These are phyloP conservation scores for Motacilla alba DNA, from an alignment of 2,113 vertebrate genomes.

Conservation along the genomic window DNA sequence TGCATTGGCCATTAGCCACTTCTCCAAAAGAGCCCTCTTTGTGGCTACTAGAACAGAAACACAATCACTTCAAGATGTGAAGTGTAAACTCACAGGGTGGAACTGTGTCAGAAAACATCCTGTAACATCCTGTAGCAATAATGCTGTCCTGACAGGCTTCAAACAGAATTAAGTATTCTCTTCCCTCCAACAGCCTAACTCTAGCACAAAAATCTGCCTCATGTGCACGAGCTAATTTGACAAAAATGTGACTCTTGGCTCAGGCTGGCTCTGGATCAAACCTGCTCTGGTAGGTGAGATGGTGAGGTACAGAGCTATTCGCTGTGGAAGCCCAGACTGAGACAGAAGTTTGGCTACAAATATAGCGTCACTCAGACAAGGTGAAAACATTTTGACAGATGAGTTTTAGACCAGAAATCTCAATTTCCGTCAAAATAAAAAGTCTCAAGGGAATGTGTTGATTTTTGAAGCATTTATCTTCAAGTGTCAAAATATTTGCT, in stretches of 20 bases:
- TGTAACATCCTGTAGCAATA: neutral
- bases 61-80: constrained; percentile 3
- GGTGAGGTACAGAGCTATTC: neutral
- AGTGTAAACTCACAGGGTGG: neutral
- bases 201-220: neutral
- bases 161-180: neutral
- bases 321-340: neutral
- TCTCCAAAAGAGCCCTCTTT: neutral
- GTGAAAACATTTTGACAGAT: constrained; percentile 15
- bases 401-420: neutral
- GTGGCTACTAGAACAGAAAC: neutral
- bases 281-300: neutral
- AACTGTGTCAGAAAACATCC: neutral
- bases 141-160: neutral
- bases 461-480: neutral
- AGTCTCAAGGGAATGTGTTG: neutral
- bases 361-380: neutral
- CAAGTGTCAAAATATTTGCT: neutral
- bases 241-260: neutral
- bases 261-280: neutral
- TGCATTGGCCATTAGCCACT: neutral
- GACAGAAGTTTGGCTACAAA: neutral
- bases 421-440: neutral
- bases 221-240: neutral
- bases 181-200: neutral